Evolutionary conservation across 2,113 vertebrate species (phyloP).

Genomic region (Colistium nudipinnis): DNA sequence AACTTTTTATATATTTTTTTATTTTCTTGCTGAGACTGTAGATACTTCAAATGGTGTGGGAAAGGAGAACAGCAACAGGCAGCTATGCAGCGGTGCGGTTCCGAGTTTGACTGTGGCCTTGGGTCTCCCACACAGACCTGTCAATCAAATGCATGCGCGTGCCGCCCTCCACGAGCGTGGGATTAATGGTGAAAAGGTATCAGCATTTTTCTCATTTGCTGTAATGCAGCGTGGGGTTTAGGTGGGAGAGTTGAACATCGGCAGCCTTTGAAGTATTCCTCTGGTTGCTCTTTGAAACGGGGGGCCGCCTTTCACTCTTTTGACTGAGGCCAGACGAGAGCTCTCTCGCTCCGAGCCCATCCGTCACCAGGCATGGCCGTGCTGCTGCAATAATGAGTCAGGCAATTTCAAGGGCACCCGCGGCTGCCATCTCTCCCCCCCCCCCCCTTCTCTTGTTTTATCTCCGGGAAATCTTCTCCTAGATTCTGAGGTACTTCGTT

Average conservation of each 20-base stretch:
- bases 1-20: no score
- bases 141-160: constrained; percentile 50
- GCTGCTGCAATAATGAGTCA: constrained; percentile 80
- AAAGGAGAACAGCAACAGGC: constrained; percentile 18
- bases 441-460: background rate
- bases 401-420: constrained; percentile 80
- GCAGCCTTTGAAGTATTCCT: constrained; percentile 54
- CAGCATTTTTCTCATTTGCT: constrained; percentile 27
- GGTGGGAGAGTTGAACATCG: constrained; percentile 16
- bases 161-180: background rate
- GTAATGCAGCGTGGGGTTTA: constrained; percentile 19
- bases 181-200: constrained; percentile 29
- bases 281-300: constrained; percentile 54
- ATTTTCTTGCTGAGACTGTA: constrained; percentile 25
- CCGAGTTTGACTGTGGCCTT: constrained; percentile 17
- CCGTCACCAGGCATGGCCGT: constrained; percentile 67
- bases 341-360: constrained; percentile 40
- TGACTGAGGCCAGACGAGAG: constrained; percentile 50
- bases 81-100: constrained; percentile 30
- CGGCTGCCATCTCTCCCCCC: constrained; percentile 61
- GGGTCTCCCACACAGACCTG: constrained; percentile 45
- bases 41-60: constrained; percentile 9
- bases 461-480: constrained; percentile 12
- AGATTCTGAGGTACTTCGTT: constrained; percentile 27
- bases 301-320: constrained; percentile 55